Conservation (phyloP, 2,888 invertebrate species). For the Caenorhabditis sp. region DNA sequence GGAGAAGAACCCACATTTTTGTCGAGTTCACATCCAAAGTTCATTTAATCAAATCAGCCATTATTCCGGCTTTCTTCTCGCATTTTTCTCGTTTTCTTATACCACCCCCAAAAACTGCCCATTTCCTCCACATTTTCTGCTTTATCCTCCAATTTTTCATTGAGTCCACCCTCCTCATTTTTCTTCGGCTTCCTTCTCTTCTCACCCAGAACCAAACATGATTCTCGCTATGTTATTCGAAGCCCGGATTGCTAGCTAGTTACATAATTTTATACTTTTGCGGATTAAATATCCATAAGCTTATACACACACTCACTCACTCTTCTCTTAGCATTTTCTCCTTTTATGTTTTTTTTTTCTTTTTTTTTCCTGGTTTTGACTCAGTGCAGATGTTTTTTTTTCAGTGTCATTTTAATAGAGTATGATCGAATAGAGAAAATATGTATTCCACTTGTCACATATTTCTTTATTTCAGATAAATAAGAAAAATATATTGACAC, state of each 20-base stretch:
- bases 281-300: constrained; percentile 46
- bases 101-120: too few relatives aligned
- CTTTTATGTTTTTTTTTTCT: constrained; percentile 1
- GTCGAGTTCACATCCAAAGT: too few relatives aligned
- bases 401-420: neutral
- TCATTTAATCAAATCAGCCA: neutral
- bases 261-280: constrained; percentile 47
- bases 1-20: neutral
- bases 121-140: constrained; percentile 1
- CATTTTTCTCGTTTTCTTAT: neutral
- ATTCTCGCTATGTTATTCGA: constrained; percentile 9
- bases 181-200: constrained; percentile 8
- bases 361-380: neutral
- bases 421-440: too few relatives aligned
- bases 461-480: neutral
- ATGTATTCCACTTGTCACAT: neutral
- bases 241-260: constrained; percentile 32
- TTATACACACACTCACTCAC: constrained; percentile 5
- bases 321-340: neutral
- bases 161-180: constrained; percentile 16
- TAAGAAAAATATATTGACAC: neutral
- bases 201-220: constrained; percentile 7
- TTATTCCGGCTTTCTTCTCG: neutral
- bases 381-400: neutral
- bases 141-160: constrained; percentile 7